Base-by-base conservation (phyloP, 2,113 vertebrate species). In the Empidonax alnorum region DNA sequence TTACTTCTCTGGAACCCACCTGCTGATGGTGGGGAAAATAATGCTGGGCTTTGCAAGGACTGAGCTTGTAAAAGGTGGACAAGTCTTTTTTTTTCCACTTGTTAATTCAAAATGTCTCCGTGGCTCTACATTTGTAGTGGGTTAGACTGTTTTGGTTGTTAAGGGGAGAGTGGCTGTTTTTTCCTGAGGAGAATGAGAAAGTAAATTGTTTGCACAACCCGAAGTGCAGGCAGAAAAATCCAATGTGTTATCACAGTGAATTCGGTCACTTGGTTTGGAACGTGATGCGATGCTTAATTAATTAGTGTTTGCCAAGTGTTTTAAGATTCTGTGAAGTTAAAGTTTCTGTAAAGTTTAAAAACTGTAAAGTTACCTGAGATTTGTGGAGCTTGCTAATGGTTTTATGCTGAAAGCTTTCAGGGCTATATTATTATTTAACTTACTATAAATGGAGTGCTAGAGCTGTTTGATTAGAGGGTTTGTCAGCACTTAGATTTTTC, bases 401-500 rank as follows among this genome's bases (percentile, higher is more conserved):
- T 9, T 67, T 67, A 39, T 33, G 50, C 53, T 90, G 33, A 58
- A 41, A 76, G 8, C 1, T 91, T 73, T 89, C 31, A 42, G 78
- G 23, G 21, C 23, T 73, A 20, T 31, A 30, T 82, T 68, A 21
- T 49, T 87, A 61, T 77, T 94, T 76, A 72, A 63, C 17, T 58
- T 37, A 41, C n/a, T 74, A 46, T 74, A 69, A 91, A 74, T 9
- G 41, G 35, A 18, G 42, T 74, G 58, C 33, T 87, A 61, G 74
- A 87, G 63, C 81, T 66, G 49, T 68, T 91, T 84, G 62, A 50
- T 96, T 94, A 85, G 76, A 91, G 46, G 62, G 33, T 89, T 46
- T 95, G 81, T 79, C 81, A 97, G 44, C 37, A 69, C 44, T 62
- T 50, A 24, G 0, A 3, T 72, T 92, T 92, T 52, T 82, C 85